phyloP scores from a whole-genome alignment of 1,140 invertebrate genomes.

The Drosophila mayri region DNA sequence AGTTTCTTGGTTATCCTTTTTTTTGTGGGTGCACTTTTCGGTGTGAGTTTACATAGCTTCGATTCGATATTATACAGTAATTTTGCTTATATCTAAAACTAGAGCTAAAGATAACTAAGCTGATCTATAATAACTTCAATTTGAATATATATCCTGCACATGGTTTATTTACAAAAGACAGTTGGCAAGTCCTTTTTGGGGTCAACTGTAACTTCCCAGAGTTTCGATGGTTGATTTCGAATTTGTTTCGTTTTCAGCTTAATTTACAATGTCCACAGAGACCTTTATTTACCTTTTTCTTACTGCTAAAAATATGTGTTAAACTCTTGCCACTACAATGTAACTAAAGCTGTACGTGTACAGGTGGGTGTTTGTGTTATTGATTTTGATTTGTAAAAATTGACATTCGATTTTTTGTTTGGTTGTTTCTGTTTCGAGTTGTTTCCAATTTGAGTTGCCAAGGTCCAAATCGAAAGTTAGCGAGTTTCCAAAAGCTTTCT shows the following conservation, averaged over 20 bases:
- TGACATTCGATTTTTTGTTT: constrained; percentile 72
- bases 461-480: constrained; percentile 48
- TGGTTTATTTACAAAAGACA: constrained; percentile 30
- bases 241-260: constrained; percentile 17
- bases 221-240: neutral
- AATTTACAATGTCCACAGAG: constrained; percentile 14
- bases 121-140: constrained; percentile 2
- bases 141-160: neutral
- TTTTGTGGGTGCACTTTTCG: constrained; percentile 26
- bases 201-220: constrained; percentile 22
- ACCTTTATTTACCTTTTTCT: constrained; percentile 19
- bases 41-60: constrained; percentile 26
- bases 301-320: constrained; percentile 3
- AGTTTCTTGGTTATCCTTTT: constrained; percentile 21
- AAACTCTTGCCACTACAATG: constrained; percentile 30
- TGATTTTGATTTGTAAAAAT: constrained; percentile 58
- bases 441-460: constrained; percentile 19
- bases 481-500: constrained; percentile 45
- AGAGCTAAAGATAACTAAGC: constrained; percentile 36
- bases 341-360: constrained; percentile 29
- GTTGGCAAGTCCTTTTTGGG: constrained; percentile 14
- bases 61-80: constrained; percentile 56
- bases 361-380: neutral
- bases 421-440: constrained; percentile 39
- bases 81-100: constrained; percentile 48